Percentiles rank a stretch among this genome's conserved stretches.
Evolutionary conservation across 1,140 invertebrate genomes (phyloP).

Genomic region (Aporrectodea caliginosa): DNA sequence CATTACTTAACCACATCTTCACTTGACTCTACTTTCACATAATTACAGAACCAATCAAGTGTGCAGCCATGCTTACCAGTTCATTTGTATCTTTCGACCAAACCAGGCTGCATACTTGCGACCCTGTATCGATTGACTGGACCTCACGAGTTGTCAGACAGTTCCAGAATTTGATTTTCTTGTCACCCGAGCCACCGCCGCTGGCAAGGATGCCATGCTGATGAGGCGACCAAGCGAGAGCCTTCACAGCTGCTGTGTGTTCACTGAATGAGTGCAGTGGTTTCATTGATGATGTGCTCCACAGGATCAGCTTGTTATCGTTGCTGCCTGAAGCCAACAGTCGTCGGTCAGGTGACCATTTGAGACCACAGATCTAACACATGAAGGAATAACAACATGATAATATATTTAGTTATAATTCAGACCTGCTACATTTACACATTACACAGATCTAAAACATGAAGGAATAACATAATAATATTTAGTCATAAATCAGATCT

Average conservation of each 20-base stretch:
- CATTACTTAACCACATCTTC: too few relatives aligned
- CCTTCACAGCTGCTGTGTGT: constrained; percentile 65
- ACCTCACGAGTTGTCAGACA: constrained; percentile 68
- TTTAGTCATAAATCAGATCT: too few relatives aligned
- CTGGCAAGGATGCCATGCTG: constrained; percentile 81
- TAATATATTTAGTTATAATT: too few relatives aligned
- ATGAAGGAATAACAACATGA: too few relatives aligned
- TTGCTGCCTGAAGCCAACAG: constrained; percentile 92
- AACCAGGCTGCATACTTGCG: constrained; percentile 84
- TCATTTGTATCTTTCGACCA: constrained; percentile 93
- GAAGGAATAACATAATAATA: too few relatives aligned
- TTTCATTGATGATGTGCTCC: constrained; percentile 58
- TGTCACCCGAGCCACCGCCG: constrained; percentile 91
- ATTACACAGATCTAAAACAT: too few relatives aligned
- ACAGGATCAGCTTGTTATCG: constrained; percentile 89
- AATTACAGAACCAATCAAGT: too few relatives aligned
- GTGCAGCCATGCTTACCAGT: constrained; percentile 83
- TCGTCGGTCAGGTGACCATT: constrained; percentile 83
- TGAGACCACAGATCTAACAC: constrained; percentile 87
- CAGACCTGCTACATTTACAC: too few relatives aligned
- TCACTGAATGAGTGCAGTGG: constrained; percentile 52
- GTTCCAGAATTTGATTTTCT: constrained; percentile 81
- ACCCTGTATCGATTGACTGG: constrained; percentile 82
- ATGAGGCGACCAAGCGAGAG: constrained; percentile 94
- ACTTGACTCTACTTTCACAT: too few relatives aligned